phyloP scores from a whole-genome alignment of 2,888 invertebrate genomes.

The Nemoura dubitans region DNA sequence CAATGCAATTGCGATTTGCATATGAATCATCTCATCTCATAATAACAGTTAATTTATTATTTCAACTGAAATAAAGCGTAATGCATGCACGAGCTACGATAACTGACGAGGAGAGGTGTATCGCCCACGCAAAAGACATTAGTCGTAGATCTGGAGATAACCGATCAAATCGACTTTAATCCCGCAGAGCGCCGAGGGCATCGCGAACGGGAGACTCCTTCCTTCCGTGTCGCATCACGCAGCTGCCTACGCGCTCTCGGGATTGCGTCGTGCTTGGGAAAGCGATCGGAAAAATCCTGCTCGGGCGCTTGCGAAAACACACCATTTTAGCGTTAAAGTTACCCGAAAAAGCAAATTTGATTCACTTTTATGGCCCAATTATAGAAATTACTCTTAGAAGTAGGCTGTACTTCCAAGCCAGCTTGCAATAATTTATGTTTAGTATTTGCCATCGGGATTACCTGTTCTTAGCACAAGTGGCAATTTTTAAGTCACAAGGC shows the following conservation, averaged over 20 bases:
- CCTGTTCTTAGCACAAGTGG: conserved; percentile 7
- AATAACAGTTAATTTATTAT: not conserved
- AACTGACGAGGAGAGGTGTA: not conserved
- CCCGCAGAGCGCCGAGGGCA: too few relatives aligned
- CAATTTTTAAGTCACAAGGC: conserved; percentile 19
- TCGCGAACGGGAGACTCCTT: too few relatives aligned
- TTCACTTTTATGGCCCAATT: conserved; percentile 1
- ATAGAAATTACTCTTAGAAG: not conserved
- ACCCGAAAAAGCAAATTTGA: not conserved
- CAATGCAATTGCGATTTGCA: not conserved
- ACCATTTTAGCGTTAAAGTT: not conserved
- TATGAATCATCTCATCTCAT: conserved; percentile 7
- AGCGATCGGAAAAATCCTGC: too few relatives aligned
- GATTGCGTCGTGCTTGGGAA: too few relatives aligned
- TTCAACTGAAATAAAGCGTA: not conserved
- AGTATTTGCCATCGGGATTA: not conserved
- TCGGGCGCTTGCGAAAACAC: not conserved
- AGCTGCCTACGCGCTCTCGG: too few relatives aligned
- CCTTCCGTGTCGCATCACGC: too few relatives aligned
- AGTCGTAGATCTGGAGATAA: not conserved
- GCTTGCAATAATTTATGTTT: not conserved
- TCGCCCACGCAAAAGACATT: not conserved
- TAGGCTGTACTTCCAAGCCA: not conserved
- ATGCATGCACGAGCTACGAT: not conserved
- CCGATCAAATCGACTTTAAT: not conserved